Evolutionary conservation across 1,140 invertebrate genomes (phyloP).

Genomic region (Drosophila teissieri): DNA sequence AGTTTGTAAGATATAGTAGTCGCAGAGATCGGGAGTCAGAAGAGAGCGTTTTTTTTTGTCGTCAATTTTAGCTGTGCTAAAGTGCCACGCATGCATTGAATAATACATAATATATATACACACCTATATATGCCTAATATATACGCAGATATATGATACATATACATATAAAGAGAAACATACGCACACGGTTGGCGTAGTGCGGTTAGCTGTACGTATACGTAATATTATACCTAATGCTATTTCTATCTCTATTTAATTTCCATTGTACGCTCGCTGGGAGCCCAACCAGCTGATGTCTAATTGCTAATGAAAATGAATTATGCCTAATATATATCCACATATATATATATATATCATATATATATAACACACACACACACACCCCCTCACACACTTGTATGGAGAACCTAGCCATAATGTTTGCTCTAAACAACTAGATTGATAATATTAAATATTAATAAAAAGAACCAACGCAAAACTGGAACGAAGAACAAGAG

Average conservation of each 20-base stretch:
- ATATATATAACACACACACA: slow-evolving; percentile 17
- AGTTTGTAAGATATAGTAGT: slow-evolving; percentile 63
- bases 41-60: slow-evolving; percentile 36
- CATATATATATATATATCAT: slow-evolving; percentile 6
- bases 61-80: slow-evolving; percentile 72
- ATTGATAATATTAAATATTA: slow-evolving; percentile 47
- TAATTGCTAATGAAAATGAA: slow-evolving; percentile 66
- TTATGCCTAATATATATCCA: slow-evolving; percentile 62
- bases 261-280: slow-evolving; percentile 29
- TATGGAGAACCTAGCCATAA: slow-evolving; percentile 45
- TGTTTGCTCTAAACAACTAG: slow-evolving; percentile 46
- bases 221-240: slow-evolving; percentile 33
- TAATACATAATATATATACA: slow-evolving; percentile 39
- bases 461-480: slow-evolving; percentile 43
- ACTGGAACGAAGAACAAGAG: slow-evolving; percentile 48
- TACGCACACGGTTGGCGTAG: slow-evolving; percentile 20
- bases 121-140: slow-evolving; percentile 38
- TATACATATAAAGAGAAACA: slow-evolving; percentile 10
- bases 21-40: slow-evolving; percentile 16
- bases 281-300: slow-evolving; percentile 37
- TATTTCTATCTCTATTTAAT: slow-evolving; percentile 39
- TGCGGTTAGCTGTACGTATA: slow-evolving; percentile 44
- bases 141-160: slow-evolving; percentile 31
- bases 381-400: slow-evolving; percentile 10
- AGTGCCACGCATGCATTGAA: slow-evolving; percentile 70